Base-by-base conservation (phyloP, 2,113 vertebrate genomes). In the Dicrurus megarhynchus region DNA sequence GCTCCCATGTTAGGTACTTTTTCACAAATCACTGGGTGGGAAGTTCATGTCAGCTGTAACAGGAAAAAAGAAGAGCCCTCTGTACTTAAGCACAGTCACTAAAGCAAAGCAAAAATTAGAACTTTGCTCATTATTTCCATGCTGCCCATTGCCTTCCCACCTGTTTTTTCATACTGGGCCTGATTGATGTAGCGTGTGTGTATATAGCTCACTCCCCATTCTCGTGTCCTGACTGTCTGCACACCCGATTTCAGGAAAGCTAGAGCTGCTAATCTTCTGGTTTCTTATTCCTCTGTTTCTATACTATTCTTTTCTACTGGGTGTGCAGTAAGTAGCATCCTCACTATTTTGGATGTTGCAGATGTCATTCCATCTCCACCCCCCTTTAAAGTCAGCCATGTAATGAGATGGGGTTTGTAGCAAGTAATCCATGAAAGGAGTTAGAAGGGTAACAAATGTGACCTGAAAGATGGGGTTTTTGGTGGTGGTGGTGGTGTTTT, bases 381-480 rank as follows among this genome's bases (percentile, higher is more conserved):
- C 2, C 3, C 0, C 9, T 42, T 80, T 56, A 26, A 76, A 65
- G 16, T 39, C 49, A 55, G 23, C 61, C 39, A 8, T 42, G 15
- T 41, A 46, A 24, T 28, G 20, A 74, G 35, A 15, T 46, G 23
- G 37, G 16, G 2, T 73, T 89, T 35, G 46, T 75, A 74, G 47
- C 39, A 85, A 78, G 22, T 33, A 53, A 49, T 30, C 1, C 1
- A 18, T 56, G 26, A 35, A 71, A 59, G 63, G 47, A 81, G 12
- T 64, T 47, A 71, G 15, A 63, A 70, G 32, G 13, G 19, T 74
- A 28, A 53, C 20, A 59, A n/a, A 50, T 18, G 12, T 37, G 24
- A 52, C 76, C n/a, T 49, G n/a, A 77, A 16, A 52, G 5, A 4
- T 30, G 17, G 22, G 3, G 0, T 0, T 3, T 37, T 33, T 37